Evolutionary conservation across 2,888 invertebrate genomes (phyloP).

Genomic region (Muscina levida): DNA sequence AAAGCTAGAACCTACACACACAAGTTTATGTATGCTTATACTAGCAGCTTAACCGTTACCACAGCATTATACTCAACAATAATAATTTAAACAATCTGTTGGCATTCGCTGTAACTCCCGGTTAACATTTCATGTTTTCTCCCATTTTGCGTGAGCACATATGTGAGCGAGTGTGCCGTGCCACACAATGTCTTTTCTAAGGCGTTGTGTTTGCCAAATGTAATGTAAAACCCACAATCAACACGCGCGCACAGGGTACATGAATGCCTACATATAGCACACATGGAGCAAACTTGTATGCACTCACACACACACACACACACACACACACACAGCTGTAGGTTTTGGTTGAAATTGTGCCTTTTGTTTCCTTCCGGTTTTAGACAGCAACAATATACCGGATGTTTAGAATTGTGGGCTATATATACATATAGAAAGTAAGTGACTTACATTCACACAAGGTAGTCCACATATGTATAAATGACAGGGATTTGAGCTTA

Average conservation of each 20-base stretch:
- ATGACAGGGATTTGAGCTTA: not conserved
- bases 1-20: too few species aligned
- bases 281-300: not conserved
- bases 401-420: constrained; percentile 40
- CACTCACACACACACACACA: constrained; percentile 1
- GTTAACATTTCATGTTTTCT: constrained; percentile 1
- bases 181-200: not conserved
- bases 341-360: constrained; percentile 35
- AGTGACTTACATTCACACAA: not conserved
- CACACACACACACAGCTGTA: constrained; percentile 31
- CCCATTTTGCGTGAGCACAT: not conserved
- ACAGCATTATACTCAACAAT: not conserved
- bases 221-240: not conserved
- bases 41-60: too few species aligned
- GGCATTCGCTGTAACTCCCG: not conserved
- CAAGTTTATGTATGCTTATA: too few species aligned
- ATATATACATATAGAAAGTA: not conserved
- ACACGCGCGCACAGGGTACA: not conserved
- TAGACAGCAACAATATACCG: constrained; percentile 35
- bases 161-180: not conserved
- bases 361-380: constrained; percentile 42
- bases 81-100: constrained; percentile 12
- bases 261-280: too few species aligned
- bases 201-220: not conserved
- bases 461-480: too few species aligned